A percentile compares a stretch with the other conserved stretches of the same genome.
phyloP scores from a whole-genome alignment of 2,888 invertebrate genomes.

The Ypsolopha scabrella region DNA sequence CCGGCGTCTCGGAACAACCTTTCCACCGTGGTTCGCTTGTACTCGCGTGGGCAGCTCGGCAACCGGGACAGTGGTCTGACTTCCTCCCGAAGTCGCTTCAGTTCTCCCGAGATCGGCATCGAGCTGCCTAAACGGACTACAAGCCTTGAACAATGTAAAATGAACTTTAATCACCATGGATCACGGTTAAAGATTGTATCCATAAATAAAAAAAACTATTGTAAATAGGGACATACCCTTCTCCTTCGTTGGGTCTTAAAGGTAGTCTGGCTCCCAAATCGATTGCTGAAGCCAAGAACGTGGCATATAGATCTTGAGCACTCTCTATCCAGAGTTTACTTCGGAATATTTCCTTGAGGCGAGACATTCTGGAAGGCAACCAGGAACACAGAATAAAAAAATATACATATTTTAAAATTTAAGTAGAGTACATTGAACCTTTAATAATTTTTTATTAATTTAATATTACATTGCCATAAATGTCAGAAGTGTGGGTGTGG shows the following conservation, averaged over 20 bases:
- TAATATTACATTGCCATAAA: too few relatives aligned
- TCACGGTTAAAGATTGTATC: too few relatives aligned
- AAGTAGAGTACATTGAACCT: too few relatives aligned
- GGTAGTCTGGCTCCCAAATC: constrained; percentile 88
- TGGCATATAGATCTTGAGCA: constrained; percentile 79
- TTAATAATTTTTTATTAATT: too few relatives aligned
- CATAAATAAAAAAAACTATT: neutral
- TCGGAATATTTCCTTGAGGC: constrained; percentile 81
- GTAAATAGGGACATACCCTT: constrained; percentile 72
- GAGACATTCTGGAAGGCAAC: constrained; percentile 70
- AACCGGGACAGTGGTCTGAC: constrained; percentile 84
- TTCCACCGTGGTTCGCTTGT: constrained; percentile 88
- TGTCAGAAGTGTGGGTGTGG: too few relatives aligned
- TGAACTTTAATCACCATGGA: too few relatives aligned
- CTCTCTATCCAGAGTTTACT: constrained; percentile 84
- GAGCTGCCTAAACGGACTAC: constrained; percentile 86
- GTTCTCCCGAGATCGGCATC: constrained; percentile 76
- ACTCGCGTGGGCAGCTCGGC: constrained; percentile 82
- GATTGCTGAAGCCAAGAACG: constrained; percentile 87
- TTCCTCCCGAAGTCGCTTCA: constrained; percentile 81
- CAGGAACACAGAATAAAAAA: neutral
- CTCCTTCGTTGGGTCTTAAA: constrained; percentile 84
- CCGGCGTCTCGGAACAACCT: constrained; percentile 83
- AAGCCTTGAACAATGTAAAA: constrained; percentile 62
- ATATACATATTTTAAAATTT: too few relatives aligned